Percentiles rank a stretch among this genome's conserved stretches.
phyloP scores from a whole-genome alignment of 2,888 invertebrate species.

The Ganaspis brasiliensis region DNA sequence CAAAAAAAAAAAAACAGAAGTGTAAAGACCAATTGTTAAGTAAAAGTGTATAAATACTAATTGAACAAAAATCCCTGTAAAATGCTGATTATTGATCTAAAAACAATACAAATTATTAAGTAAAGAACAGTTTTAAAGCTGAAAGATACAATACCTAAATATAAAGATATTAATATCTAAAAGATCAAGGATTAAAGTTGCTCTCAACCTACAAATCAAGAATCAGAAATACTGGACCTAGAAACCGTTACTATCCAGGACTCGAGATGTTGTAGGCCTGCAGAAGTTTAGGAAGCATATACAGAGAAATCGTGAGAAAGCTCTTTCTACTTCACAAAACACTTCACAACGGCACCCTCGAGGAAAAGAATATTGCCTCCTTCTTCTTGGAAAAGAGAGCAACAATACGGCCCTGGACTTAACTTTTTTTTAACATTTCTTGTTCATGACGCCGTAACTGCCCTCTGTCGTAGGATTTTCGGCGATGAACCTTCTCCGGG shows the following conservation, averaged over 20 bases:
- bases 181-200: background rate
- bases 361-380: constrained; percentile 10
- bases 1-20: no score
- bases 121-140: no score
- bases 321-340: constrained; percentile 27
- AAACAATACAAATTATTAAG: no score
- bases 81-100: no score
- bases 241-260: constrained; percentile 1
- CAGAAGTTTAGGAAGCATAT: background rate
- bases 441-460: constrained; percentile 57
- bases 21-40: no score
- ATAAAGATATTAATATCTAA: no score
- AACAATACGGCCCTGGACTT: constrained; percentile 54
- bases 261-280: background rate
- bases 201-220: no score
- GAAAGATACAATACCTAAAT: no score
- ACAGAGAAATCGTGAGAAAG: constrained; percentile 42
- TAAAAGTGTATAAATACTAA: no score
- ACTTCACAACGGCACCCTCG: constrained; percentile 33
- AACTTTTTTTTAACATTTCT: constrained; percentile 59
- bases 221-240: background rate
- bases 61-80: no score
- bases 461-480: constrained; percentile 77
- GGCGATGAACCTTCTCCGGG: constrained; percentile 66
- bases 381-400: constrained; percentile 12